phyloP scores from a whole-genome alignment of 2,797 vertebrate species.

The Psittacula echo region DNA sequence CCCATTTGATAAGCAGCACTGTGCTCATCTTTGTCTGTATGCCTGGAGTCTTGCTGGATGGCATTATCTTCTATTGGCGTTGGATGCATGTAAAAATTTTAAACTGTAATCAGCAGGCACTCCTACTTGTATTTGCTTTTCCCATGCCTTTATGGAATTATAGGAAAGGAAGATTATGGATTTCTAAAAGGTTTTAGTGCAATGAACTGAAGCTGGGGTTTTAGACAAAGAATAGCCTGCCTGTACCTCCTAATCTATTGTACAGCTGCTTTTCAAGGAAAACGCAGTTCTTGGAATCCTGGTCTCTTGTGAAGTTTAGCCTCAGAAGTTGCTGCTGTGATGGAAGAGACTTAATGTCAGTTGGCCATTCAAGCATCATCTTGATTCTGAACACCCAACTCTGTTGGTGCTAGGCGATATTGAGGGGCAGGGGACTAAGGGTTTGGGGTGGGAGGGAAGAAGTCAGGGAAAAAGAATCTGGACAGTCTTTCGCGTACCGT shows the following conservation, averaged over 20 bases:
- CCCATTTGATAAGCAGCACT: background rate
- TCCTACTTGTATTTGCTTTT: background rate
- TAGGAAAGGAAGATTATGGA: background rate
- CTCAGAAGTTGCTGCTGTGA: background rate
- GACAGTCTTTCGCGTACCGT: background rate
- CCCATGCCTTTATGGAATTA: background rate
- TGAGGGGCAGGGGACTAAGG: background rate
- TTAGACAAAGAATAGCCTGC: background rate
- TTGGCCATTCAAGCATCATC: fast-evolving
- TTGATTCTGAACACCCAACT: background rate
- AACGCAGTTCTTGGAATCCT: background rate
- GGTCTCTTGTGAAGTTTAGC: background rate
- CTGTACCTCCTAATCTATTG: background rate
- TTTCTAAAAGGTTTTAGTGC: background rate
- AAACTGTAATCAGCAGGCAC: background rate
- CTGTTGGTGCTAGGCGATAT: background rate
- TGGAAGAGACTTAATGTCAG: background rate
- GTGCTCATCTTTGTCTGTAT: background rate
- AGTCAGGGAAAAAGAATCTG: background rate
- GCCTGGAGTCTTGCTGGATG: background rate
- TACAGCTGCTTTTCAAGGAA: background rate
- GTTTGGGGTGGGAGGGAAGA: background rate
- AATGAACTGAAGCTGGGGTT: background rate
- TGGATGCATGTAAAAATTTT: background rate
- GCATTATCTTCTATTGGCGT: fast-evolving